These are phyloP conservation scores for Neoniphon sammara DNA, from an alignment of 2,797 vertebrate species.

Conservation along the genomic window DNA sequence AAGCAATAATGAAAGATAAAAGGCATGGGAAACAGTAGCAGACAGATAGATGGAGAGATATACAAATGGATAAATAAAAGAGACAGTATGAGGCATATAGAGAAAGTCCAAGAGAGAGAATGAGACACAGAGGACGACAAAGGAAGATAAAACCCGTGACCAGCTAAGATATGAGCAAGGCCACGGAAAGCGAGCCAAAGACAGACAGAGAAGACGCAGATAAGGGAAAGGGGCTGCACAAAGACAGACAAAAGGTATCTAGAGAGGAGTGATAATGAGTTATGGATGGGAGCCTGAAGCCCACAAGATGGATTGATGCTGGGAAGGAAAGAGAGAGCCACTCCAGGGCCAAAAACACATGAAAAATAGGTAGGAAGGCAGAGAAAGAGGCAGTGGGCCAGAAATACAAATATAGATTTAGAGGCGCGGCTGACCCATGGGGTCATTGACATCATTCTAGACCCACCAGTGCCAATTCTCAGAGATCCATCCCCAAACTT, in stretches of 20 bases:
- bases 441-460: slow-evolving; percentile 57
- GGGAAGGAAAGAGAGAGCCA: slow-evolving; percentile 13
- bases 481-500: slow-evolving; percentile 33
- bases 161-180: slow-evolving; percentile 28
- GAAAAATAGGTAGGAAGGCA: slow-evolving; percentile 51
- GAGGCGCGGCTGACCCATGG: slow-evolving; percentile 45
- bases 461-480: slow-evolving; percentile 53
- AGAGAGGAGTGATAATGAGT: slow-evolving; percentile 49
- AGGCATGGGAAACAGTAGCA: not conserved
- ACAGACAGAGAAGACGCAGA: slow-evolving; percentile 13
- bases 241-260: slow-evolving; percentile 35
- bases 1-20: too few species aligned
- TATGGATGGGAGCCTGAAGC: slow-evolving; percentile 38
- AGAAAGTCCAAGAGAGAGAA: not conserved
- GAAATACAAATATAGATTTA: slow-evolving; percentile 58
- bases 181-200: slow-evolving; percentile 24
- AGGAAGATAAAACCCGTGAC: slow-evolving; percentile 21
- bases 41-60: slow-evolving; percentile 14
- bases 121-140: slow-evolving; percentile 17
- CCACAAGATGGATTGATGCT: slow-evolving; percentile 29
- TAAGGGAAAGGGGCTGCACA: slow-evolving; percentile 17
- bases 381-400: slow-evolving; percentile 41
- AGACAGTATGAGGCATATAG: not conserved
- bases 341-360: slow-evolving; percentile 15
- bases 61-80: slow-evolving; percentile 25